Evolutionary conservation across 2,888 invertebrate species (phyloP).

Genomic region (Gortyna flavago): DNA sequence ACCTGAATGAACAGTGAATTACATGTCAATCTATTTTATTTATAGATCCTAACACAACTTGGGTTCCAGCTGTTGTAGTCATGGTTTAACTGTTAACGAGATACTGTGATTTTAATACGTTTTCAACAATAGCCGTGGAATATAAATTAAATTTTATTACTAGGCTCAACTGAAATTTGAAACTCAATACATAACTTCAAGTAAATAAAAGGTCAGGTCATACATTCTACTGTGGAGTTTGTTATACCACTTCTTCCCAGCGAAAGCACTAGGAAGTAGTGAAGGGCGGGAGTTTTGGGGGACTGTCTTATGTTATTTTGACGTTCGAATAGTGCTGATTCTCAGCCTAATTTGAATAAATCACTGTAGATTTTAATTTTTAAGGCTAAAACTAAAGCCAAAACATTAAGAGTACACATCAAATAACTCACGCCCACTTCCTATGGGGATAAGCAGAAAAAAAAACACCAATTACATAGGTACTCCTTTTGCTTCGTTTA

Average conservation of each 20-base stretch:
- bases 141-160: conserved; percentile 16
- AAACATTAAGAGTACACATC: too few species aligned
- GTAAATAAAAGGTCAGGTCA: neutral
- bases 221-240: too few species aligned
- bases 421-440: too few species aligned
- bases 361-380: too few species aligned
- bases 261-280: too few species aligned
- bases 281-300: too few species aligned
- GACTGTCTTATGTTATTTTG: too few species aligned
- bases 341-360: too few species aligned
- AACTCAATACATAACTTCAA: neutral
- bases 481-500: neutral
- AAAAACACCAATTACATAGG: too few species aligned
- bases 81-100: conserved; percentile 11
- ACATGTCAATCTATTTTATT: conserved; percentile 21
- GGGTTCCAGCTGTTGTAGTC: conserved; percentile 2
- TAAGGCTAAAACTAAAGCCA: neutral
- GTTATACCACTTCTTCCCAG: too few species aligned
- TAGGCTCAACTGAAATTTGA: neutral
- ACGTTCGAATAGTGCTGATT: too few species aligned
- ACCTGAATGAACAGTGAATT: conserved; percentile 5
- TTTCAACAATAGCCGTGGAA: neutral
- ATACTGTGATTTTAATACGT: neutral
- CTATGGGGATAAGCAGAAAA: too few species aligned
- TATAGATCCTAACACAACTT: conserved; percentile 15